phyloP scores from a whole-genome alignment of 1,140 invertebrate species.

The Idris sp. region DNA sequence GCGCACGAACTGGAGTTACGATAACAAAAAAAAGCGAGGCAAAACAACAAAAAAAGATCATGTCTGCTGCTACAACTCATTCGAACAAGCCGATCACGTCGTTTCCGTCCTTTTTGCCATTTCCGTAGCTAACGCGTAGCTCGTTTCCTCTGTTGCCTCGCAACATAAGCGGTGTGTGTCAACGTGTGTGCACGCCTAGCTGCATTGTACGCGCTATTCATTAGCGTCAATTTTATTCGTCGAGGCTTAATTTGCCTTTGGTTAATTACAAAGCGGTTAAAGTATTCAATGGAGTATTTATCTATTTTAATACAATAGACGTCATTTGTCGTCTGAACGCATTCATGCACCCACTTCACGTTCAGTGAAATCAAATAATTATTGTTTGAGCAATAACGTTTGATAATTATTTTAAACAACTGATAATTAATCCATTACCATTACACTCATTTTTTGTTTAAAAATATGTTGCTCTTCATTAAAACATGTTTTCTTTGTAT shows the following conservation, averaged over 20 bases:
- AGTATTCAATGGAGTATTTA: constrained; percentile 50
- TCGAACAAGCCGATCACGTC: constrained; percentile 61
- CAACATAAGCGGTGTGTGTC: constrained; percentile 43
- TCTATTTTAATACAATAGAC: constrained; percentile 53
- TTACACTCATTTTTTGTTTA: too few species aligned
- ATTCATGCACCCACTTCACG: constrained; percentile 11
- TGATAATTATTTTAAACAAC: constrained; percentile 7
- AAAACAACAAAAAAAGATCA: constrained; percentile 55
- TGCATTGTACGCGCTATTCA: constrained; percentile 47
- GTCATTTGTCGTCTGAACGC: constrained; percentile 41
- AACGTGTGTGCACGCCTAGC: constrained; percentile 26
- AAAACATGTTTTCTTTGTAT: too few species aligned
- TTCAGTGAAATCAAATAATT: constrained; percentile 19
- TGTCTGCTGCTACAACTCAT: constrained; percentile 54
- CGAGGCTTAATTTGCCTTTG: constrained; percentile 48
- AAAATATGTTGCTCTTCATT: too few species aligned
- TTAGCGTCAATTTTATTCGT: constrained; percentile 51
- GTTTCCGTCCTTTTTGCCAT: constrained; percentile 61
- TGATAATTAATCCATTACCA: too few species aligned
- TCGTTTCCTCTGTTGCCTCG: constrained; percentile 50
- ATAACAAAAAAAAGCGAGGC: too few species aligned
- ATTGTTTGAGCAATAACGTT: not conserved
- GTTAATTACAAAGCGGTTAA: constrained; percentile 57
- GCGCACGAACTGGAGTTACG: constrained; percentile 40
- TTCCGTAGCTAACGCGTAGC: constrained; percentile 55